Percentiles rank a stretch among this genome's conserved stretches.
phyloP scores from a whole-genome alignment of 1,140 invertebrate genomes.

The Protaetia brevitarsis region DNA sequence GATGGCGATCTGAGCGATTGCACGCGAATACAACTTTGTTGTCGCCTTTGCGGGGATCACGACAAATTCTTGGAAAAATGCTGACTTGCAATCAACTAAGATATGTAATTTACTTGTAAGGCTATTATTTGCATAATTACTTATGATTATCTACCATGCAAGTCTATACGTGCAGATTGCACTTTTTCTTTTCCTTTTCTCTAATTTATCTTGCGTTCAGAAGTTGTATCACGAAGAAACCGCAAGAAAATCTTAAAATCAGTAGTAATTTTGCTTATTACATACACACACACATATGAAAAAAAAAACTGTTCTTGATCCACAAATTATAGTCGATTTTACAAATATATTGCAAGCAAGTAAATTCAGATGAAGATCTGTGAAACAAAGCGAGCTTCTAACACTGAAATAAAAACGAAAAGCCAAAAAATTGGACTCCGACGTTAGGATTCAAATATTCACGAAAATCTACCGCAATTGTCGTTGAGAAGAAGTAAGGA shows the following conservation, averaged over 20 bases:
- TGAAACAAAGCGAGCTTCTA: neutral
- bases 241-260: no score
- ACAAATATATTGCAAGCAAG: no score
- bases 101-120: constrained; percentile 1
- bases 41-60: neutral
- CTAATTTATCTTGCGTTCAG: neutral
- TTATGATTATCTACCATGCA: constrained; percentile 9
- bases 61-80: constrained; percentile 15
- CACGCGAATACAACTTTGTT: constrained; percentile 1
- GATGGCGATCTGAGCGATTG: neutral
- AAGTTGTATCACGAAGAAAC: neutral
- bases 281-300: no score
- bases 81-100: constrained; percentile 15
- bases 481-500: constrained; percentile 36
- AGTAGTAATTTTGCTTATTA: no score
- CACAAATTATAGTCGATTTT: no score
- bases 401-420: neutral
- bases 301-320: no score
- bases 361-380: no score
- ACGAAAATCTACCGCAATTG: constrained; percentile 27
- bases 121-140: constrained; percentile 22
- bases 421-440: neutral
- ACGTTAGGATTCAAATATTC: constrained; percentile 25
- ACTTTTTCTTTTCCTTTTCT: neutral
- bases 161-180: neutral